phyloP scores from a whole-genome alignment of 2,888 invertebrate genomes.

The Ectemnius cavifrons region DNA sequence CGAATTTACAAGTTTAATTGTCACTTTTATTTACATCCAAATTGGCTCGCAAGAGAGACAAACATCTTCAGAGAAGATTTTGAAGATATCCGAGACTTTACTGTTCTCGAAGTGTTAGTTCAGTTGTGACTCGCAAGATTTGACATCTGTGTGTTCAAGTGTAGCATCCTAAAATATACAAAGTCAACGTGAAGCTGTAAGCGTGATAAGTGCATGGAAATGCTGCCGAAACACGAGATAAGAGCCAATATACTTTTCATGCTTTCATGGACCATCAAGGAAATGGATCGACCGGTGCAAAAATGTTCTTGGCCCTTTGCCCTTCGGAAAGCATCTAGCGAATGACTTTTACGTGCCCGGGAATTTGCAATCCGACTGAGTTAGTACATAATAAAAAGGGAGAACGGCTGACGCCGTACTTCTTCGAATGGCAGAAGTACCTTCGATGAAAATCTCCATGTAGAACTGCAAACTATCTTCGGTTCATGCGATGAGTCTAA shows the following conservation, averaged over 20 bases:
- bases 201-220: neutral
- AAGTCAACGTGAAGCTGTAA: too few species aligned
- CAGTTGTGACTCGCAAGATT: too few species aligned
- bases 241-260: constrained; percentile 5
- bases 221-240: constrained; percentile 12
- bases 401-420: constrained; percentile 41
- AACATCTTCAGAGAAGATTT: too few species aligned
- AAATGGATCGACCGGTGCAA: constrained; percentile 24
- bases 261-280: neutral
- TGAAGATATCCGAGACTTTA: too few species aligned
- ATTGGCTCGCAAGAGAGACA: too few species aligned
- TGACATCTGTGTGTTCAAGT: too few species aligned
- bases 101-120: too few species aligned
- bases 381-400: constrained; percentile 60
- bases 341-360: constrained; percentile 45
- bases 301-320: neutral
- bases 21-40: too few species aligned
- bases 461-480: constrained; percentile 41
- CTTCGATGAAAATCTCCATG: constrained; percentile 47
- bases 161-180: too few species aligned
- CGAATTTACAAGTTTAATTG: too few species aligned
- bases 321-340: constrained; percentile 3
- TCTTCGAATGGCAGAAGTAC: constrained; percentile 41
- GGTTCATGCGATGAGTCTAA: constrained; percentile 23
- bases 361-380: constrained; percentile 64